Evolutionary conservation across 2,888 invertebrate species (phyloP).

Genomic region (Calameuta filiformis): DNA sequence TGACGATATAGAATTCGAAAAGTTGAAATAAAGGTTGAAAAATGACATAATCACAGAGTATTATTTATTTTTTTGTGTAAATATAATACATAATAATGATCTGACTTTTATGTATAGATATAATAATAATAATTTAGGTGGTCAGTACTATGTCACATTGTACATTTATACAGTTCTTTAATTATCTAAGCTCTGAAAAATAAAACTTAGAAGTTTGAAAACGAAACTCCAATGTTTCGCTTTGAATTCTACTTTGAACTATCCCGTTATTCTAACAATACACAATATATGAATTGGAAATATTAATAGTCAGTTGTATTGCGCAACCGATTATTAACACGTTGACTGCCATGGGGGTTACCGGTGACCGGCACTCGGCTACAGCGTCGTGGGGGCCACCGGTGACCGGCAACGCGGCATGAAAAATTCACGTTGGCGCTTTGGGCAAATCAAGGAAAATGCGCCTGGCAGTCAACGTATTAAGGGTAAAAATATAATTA

Average conservation of each 20-base stretch:
- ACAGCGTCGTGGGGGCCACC: no score
- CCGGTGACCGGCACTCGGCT: no score
- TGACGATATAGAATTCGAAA: conserved; percentile 9
- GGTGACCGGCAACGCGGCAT: no score
- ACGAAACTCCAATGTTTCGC: neutral
- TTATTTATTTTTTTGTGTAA: conserved; percentile 24
- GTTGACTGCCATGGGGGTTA: no score
- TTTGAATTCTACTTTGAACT: neutral
- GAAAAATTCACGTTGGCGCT: no score
- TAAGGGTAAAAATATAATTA: neutral
- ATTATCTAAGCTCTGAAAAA: neutral
- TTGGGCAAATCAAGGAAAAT: no score
- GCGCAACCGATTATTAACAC: no score
- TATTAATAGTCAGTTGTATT: neutral
- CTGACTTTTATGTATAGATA: conserved; percentile 3
- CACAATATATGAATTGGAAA: neutral
- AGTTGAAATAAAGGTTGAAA: neutral
- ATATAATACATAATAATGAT: conserved; percentile 28
- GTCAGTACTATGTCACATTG: conserved; percentile 23
- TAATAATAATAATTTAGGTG: conserved; percentile 9
- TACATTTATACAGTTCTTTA: conserved; percentile 14
- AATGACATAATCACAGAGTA: conserved; percentile 10
- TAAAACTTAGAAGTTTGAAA: neutral
- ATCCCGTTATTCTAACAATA: neutral
- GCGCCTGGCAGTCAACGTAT: no score